phyloP scores from a whole-genome alignment of 2,797 vertebrate genomes.

The Alexandromys oeconomus region DNA sequence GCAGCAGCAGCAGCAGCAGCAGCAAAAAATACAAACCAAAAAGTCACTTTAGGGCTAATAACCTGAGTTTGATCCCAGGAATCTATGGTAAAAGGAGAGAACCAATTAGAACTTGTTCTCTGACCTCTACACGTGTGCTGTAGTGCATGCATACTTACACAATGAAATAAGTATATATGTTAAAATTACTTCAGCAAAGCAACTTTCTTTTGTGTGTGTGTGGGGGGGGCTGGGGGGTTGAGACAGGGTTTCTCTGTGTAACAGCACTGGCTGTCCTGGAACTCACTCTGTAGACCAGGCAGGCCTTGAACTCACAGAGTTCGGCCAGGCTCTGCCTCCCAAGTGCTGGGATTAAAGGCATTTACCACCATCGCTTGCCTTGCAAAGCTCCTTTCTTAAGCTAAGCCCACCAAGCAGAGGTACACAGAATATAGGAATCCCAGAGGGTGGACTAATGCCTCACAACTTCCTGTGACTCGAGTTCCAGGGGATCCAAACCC shows the following conservation, averaged over 20 bases:
- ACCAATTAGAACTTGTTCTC: not conserved
- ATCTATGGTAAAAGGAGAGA: not conserved
- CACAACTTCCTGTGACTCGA: not conserved
- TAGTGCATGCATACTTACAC: not conserved
- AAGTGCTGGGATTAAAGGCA: not conserved
- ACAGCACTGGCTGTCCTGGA: not conserved
- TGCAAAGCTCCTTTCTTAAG: conserved; percentile 39
- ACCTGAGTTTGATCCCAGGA: not conserved
- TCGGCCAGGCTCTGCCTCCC: not conserved
- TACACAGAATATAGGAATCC: not conserved
- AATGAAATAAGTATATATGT: not conserved
- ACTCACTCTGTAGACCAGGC: not conserved
- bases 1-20: not conserved
- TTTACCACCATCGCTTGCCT: not conserved
- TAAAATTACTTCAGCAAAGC: not conserved
- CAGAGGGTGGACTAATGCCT: not conserved
- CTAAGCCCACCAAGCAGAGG: conserved; percentile 28
- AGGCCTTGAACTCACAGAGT: not conserved
- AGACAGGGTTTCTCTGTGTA: not conserved
- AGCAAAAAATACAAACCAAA: not conserved
- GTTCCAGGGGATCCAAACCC: not conserved
- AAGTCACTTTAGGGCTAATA: not conserved
- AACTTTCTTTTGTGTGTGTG: not conserved
- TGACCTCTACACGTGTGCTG: not conserved
- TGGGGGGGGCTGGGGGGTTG: rapidly evolving